phyloP scores from a whole-genome alignment of 2,797 vertebrate genomes.

The Cyprinodon diabolis region DNA sequence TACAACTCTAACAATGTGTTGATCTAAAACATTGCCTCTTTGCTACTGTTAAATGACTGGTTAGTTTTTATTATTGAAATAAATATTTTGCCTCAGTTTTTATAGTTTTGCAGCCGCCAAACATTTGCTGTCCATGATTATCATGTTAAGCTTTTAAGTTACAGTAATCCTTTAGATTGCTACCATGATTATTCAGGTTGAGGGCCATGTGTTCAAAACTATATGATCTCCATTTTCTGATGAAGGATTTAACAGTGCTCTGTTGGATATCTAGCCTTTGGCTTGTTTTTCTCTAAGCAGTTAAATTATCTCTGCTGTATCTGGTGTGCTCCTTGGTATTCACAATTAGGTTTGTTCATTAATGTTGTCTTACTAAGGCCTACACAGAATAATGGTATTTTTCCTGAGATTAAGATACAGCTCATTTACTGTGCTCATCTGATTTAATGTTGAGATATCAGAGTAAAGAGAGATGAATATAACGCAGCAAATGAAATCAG shows the following conservation, averaged over 20 bases:
- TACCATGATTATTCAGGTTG: background rate
- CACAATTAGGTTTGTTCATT: background rate
- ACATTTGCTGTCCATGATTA: background rate
- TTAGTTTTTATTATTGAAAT: background rate
- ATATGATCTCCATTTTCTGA: background rate
- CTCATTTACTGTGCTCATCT: background rate
- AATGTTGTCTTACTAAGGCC: background rate
- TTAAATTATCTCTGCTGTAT: background rate
- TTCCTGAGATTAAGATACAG: background rate
- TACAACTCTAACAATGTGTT: no score
- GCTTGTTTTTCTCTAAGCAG: no score
- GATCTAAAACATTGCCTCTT: background rate
- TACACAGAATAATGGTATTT: background rate
- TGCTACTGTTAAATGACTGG: no score
- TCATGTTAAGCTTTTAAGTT: background rate
- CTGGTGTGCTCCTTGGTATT: background rate
- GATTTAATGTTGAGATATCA: no score
- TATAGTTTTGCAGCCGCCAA: background rate
- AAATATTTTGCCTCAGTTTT: background rate
- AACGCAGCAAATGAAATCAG: no score
- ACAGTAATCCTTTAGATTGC: background rate
- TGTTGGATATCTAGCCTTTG: no score
- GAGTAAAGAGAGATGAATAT: no score
- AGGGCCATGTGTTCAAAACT: background rate
- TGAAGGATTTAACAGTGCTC: no score